These are phyloP conservation scores for Cremastobaeus sp. DNA, from an alignment of 2,888 invertebrate species.

Conservation along the genomic window DNA sequence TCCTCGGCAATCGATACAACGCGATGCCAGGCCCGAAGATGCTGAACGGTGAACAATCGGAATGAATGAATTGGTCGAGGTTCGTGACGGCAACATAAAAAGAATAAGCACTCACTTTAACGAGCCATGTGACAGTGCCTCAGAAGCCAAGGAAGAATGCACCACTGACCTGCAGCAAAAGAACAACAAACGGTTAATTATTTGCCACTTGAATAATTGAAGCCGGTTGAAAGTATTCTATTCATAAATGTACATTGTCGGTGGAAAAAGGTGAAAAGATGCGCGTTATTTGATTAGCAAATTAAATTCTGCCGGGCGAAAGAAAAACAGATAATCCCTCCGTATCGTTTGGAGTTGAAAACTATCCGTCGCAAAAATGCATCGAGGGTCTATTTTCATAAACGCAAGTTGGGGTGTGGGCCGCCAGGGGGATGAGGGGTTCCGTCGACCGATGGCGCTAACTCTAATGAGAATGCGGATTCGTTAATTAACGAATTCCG, in stretches of 20 bases:
- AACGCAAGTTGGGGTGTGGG: conserved; percentile 19
- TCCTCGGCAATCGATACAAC: no score
- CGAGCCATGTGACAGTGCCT: conserved; percentile 70
- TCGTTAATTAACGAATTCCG: conserved; percentile 75
- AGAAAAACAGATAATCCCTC: conserved; percentile 16
- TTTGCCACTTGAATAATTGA: no score
- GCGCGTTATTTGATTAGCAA: no score
- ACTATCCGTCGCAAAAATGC: conserved; percentile 51
- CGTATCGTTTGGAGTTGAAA: conserved; percentile 33
- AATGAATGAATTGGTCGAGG: no score
- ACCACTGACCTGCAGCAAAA: conserved; percentile 72
- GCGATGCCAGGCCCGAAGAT: no score
- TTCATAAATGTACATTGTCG: no score
- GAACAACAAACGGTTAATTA: background rate
- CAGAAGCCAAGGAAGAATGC: conserved; percentile 72
- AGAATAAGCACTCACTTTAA: conserved; percentile 73
- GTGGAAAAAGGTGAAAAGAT: no score
- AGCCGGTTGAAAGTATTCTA: no score
- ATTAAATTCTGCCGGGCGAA: no score
- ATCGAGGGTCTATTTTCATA: conserved; percentile 54
- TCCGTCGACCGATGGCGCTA: conserved; percentile 43
- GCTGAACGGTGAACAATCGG: no score
- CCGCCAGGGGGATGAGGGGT: background rate
- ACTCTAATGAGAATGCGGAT: conserved; percentile 65
- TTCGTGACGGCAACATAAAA: conserved; percentile 54